phyloP scores from a whole-genome alignment of 2,888 invertebrate species.

The Petrolisthes cinctipes region DNA sequence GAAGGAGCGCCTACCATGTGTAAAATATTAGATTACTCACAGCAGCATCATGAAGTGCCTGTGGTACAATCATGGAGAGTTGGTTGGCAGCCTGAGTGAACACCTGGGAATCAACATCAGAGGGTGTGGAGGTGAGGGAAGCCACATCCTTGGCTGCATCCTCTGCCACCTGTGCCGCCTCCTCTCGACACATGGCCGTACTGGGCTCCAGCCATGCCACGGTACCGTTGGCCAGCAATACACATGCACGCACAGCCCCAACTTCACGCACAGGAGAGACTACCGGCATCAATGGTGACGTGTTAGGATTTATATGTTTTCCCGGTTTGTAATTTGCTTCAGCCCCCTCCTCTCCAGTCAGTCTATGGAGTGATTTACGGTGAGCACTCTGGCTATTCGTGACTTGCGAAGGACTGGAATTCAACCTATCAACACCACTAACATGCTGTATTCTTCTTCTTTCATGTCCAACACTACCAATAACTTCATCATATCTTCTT shows the following conservation, averaged over 20 bases:
- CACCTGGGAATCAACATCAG: slow-evolving; percentile 19
- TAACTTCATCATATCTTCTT: too few relatives aligned
- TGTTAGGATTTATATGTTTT: background rate
- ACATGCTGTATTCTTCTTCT: too few relatives aligned
- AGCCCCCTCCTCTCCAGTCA: background rate
- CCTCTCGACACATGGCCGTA: slow-evolving; percentile 32
- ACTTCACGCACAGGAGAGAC: background rate
- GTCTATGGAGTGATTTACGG: background rate
- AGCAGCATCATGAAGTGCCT: slow-evolving; percentile 53
- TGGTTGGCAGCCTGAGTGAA: slow-evolving; percentile 51
- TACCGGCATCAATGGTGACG: background rate
- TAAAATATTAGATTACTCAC: slow-evolving; percentile 39
- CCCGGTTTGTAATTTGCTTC: background rate
- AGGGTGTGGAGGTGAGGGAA: slow-evolving; percentile 27
- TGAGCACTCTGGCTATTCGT: background rate
- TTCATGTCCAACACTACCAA: too few relatives aligned
- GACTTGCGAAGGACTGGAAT: too few relatives aligned
- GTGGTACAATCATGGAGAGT: slow-evolving; percentile 45
- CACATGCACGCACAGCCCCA: slow-evolving; percentile 54
- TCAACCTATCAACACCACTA: too few relatives aligned
- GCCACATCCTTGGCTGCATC: slow-evolving; percentile 32
- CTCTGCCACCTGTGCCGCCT: slow-evolving; percentile 36
- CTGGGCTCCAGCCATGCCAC: slow-evolving; percentile 45
- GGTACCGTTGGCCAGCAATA: slow-evolving; percentile 45
- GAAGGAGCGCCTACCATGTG: background rate